phyloP scores from a whole-genome alignment of 2,797 vertebrate species.

The Pachyuromys duprasi region DNA sequence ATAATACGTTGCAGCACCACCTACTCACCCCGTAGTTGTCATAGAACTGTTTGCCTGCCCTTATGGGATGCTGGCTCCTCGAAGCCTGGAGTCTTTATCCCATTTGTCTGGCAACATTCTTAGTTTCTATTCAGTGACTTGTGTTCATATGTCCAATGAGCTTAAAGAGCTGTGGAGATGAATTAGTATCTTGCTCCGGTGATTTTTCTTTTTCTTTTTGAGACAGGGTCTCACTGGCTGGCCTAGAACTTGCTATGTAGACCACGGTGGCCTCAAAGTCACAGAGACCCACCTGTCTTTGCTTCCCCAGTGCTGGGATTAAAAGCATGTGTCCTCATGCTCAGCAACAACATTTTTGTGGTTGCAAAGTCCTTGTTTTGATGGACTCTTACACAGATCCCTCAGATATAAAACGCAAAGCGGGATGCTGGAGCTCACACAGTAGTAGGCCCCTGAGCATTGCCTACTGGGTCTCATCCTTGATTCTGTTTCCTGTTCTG shows the following conservation, averaged over 20 bases:
- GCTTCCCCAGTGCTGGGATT: neutral
- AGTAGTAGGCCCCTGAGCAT: neutral
- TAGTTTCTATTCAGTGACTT: conserved; percentile 4
- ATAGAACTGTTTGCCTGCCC: neutral
- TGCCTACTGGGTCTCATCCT: neutral
- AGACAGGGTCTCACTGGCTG: neutral
- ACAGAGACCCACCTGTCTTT: neutral
- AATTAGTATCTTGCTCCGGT: neutral
- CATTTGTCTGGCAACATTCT: conserved; percentile 24
- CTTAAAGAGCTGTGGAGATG: neutral
- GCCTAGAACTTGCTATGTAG: neutral
- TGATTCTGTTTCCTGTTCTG: neutral
- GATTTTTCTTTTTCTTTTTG: neutral
- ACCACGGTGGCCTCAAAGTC: neutral
- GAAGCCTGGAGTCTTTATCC: neutral
- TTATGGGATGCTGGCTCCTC: neutral
- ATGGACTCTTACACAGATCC: neutral
- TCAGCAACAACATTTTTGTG: neutral
- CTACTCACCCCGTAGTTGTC: neutral
- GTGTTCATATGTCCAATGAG: neutral
- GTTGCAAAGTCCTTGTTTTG: neutral
- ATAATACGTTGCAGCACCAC: neutral
- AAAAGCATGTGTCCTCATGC: neutral
- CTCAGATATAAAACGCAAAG: neutral
- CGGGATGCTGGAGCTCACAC: neutral